phyloP scores from a whole-genome alignment of 2,888 invertebrate species.

The Philaethria dido region DNA sequence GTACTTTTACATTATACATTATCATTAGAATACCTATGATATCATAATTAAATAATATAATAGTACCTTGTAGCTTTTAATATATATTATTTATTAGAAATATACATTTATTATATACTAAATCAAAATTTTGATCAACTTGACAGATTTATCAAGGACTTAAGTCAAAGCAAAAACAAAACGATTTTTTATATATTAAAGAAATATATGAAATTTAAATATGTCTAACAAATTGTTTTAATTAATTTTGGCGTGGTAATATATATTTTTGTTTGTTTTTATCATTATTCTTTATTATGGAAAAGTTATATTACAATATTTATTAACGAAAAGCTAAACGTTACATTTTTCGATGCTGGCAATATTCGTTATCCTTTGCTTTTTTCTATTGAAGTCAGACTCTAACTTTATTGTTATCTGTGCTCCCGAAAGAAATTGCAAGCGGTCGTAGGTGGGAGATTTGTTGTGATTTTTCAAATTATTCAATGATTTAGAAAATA shows the following conservation, averaged over 20 bases:
- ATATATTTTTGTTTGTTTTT: no score
- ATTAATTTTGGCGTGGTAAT: no score
- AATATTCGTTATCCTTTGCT: constrained; percentile 17
- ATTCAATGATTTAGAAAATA: constrained; percentile 54
- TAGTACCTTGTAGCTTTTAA: constrained; percentile 35
- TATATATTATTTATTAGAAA: constrained; percentile 30
- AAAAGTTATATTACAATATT: background rate
- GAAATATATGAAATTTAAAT: background rate
- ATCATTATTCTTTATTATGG: background rate
- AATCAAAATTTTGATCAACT: constrained; percentile 53
- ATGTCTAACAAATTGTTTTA: no score
- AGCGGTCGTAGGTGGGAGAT: constrained; percentile 67
- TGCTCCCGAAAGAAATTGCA: constrained; percentile 56
- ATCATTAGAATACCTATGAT: background rate
- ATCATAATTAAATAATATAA: background rate
- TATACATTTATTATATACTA: constrained; percentile 56
- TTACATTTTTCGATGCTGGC: constrained; percentile 10
- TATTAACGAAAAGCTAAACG: background rate
- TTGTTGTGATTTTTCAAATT: constrained; percentile 70
- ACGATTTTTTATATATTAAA: background rate
- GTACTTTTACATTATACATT: constrained; percentile 5
- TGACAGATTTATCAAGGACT: constrained; percentile 33
- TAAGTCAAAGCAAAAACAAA: constrained; percentile 11
- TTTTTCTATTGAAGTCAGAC: constrained; percentile 3
- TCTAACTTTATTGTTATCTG: constrained; percentile 27